These are phyloP conservation scores for Phalacrocorax brasilianus DNA, from an alignment of 2,113 vertebrate species.

Conservation along the genomic window DNA sequence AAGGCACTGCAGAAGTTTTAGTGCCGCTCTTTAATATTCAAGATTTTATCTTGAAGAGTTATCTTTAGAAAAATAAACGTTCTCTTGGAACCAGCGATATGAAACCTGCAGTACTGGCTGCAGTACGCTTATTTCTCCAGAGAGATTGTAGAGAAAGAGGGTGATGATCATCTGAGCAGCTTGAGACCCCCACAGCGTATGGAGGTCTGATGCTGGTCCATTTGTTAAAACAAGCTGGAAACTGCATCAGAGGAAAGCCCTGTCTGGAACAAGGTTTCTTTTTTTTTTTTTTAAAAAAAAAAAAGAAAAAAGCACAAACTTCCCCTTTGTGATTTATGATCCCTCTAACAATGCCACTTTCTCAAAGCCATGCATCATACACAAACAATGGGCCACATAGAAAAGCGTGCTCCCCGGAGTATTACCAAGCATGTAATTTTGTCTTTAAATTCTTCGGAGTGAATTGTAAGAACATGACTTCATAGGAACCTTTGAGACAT, in stretches of 20 bases:
- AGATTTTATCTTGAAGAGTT: not conserved
- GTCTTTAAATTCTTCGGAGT: constrained; percentile 74
- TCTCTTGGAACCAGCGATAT: not conserved
- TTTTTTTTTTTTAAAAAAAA: not conserved
- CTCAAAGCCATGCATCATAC: constrained; percentile 64
- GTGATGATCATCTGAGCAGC: not conserved
- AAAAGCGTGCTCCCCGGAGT: constrained; percentile 62
- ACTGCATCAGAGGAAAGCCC: not conserved
- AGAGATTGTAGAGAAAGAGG: not conserved
- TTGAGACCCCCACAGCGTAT: not conserved
- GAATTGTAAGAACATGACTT: constrained; percentile 80
- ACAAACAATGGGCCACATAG: constrained; percentile 71
- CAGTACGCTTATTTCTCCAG: not conserved
- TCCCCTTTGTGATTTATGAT: constrained; percentile 65
- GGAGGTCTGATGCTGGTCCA: not conserved
- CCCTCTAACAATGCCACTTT: constrained; percentile 69
- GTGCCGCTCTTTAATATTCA: not conserved
- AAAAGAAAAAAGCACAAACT: not conserved
- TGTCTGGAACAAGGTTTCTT: constrained; percentile 15
- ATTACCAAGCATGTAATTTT: constrained; percentile 77
- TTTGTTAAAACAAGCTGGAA: constrained; percentile 8
- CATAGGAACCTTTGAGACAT: constrained; percentile 77
- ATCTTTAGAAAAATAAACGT: not conserved
- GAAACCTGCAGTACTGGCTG: not conserved
- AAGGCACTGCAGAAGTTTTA: not conserved